phyloP scores from a whole-genome alignment of 2,797 vertebrate species.

The Huso huso region DNA sequence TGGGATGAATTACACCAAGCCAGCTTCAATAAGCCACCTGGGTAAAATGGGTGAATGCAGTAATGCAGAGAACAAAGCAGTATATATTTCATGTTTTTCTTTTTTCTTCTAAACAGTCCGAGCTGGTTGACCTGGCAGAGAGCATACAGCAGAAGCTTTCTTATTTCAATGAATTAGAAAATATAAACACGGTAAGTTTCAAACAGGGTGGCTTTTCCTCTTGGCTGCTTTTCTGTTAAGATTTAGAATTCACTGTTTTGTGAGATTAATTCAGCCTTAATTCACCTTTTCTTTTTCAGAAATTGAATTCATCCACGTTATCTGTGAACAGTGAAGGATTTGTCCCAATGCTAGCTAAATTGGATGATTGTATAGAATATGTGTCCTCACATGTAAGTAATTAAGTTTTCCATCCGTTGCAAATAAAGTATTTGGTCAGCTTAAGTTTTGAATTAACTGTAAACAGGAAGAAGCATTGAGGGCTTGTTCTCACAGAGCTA shows the following conservation, averaged over 20 bases:
- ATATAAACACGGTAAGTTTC: slow-evolving; percentile 81
- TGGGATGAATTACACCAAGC: no score
- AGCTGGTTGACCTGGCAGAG: slow-evolving; percentile 88
- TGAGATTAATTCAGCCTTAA: no score
- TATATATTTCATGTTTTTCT: neutral
- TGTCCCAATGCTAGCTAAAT: slow-evolving; percentile 89
- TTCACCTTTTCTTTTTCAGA: slow-evolving; percentile 56
- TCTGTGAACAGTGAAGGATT: slow-evolving; percentile 96
- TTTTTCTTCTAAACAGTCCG: slow-evolving; percentile 63
- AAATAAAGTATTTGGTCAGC: no score
- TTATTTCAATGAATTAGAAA: slow-evolving; percentile 95
- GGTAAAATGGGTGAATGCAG: no score
- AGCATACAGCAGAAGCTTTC: slow-evolving; percentile 96
- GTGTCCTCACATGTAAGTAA: slow-evolving; percentile 92
- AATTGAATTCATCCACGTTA: slow-evolving; percentile 87
- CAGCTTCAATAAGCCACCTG: no score
- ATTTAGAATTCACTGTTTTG: no score
- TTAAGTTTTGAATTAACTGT: no score
- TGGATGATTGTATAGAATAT: slow-evolving; percentile 93
- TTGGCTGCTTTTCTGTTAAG: no score
- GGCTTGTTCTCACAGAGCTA: no score
- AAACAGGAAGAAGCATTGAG: no score
- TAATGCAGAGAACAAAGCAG: no score
- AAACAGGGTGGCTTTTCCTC: neutral
- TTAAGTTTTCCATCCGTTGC: neutral